Evolutionary conservation across 2,797 vertebrate species (phyloP).

Genomic region (Trachurus trachurus): DNA sequence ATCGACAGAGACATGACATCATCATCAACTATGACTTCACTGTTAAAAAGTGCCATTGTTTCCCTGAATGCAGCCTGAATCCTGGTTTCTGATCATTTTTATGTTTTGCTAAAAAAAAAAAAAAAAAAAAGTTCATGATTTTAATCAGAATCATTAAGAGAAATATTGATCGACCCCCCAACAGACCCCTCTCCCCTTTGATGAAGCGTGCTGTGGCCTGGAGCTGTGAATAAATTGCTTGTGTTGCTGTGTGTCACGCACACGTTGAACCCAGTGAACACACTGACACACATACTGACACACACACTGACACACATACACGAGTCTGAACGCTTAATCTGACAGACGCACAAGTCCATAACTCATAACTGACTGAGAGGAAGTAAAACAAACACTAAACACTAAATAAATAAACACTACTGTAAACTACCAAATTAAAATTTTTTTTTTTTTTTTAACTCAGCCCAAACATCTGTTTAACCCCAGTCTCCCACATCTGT

Average conservation of each 20-base stretch:
- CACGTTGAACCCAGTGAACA: slow-evolving; percentile 41
- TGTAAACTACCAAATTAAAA: too few relatives aligned
- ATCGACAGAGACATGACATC: background rate
- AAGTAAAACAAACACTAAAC: too few relatives aligned
- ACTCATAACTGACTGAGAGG: background rate
- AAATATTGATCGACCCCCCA: slow-evolving; percentile 28
- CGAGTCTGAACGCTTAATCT: background rate
- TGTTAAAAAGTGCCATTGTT: too few relatives aligned
- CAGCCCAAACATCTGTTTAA: background rate
- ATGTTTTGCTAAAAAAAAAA: too few relatives aligned
- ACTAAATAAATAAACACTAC: too few relatives aligned
- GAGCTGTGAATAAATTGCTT: slow-evolving; percentile 49
- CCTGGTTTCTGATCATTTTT: background rate
- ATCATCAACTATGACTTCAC: background rate
- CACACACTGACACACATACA: slow-evolving; percentile 63
- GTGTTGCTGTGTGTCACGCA: slow-evolving; percentile 49
- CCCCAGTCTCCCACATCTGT: slow-evolving; percentile 12
- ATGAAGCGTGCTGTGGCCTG: slow-evolving; percentile 54
- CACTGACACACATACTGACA: slow-evolving; percentile 64
- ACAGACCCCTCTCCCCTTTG: background rate
- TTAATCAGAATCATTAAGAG: background rate
- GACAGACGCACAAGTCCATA: too few relatives aligned
- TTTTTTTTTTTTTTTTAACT: too few relatives aligned
- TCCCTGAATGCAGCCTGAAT: background rate
- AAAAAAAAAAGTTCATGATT: background rate